phyloP scores from a whole-genome alignment of 2,888 invertebrate genomes.

The Xanthorhoe spadicearia region DNA sequence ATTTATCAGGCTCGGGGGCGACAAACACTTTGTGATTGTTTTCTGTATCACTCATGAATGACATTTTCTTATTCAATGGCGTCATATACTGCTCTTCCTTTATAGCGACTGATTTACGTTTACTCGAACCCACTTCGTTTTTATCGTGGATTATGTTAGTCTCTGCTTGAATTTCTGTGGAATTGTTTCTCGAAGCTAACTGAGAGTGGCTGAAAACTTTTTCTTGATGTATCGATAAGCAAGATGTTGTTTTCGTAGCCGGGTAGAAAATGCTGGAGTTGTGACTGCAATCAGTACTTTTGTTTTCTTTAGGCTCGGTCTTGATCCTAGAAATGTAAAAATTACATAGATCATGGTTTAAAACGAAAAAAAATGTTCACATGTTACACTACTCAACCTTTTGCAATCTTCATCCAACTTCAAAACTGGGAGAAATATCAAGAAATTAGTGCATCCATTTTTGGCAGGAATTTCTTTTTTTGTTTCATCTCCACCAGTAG shows the following conservation, averaged over 20 bases:
- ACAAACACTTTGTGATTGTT: background rate
- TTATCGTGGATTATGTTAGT: constrained; percentile 8
- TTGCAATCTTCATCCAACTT: constrained; percentile 24
- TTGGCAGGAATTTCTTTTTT: constrained; percentile 18
- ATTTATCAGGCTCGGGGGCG: constrained; percentile 16
- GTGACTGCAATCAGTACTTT: constrained; percentile 8
- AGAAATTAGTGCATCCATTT: constrained; percentile 44
- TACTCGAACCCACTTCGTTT: constrained; percentile 11
- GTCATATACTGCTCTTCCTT: constrained; percentile 15
- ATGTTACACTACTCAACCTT: constrained; percentile 18
- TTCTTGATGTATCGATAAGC: constrained; percentile 26
- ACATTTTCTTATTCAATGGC: background rate
- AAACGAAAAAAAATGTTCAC: background rate
- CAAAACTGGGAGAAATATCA: constrained; percentile 45
- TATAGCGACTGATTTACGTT: constrained; percentile 39
- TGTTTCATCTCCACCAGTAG: constrained; percentile 36
- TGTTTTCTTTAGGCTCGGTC: constrained; percentile 31
- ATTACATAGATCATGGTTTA: background rate
- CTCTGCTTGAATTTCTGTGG: constrained; percentile 14
- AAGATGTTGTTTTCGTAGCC: constrained; percentile 34
- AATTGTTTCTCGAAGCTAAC: constrained; percentile 7
- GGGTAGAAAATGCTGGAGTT: constrained; percentile 26
- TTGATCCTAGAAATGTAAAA: constrained; percentile 14
- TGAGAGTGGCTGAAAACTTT: constrained; percentile 16
- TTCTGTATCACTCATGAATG: background rate